A percentile compares a stretch with the other conserved stretches of the same genome.
Evolutionary conservation across 2,888 invertebrate species (phyloP).

Genomic region (Pseudanteris insignis): DNA sequence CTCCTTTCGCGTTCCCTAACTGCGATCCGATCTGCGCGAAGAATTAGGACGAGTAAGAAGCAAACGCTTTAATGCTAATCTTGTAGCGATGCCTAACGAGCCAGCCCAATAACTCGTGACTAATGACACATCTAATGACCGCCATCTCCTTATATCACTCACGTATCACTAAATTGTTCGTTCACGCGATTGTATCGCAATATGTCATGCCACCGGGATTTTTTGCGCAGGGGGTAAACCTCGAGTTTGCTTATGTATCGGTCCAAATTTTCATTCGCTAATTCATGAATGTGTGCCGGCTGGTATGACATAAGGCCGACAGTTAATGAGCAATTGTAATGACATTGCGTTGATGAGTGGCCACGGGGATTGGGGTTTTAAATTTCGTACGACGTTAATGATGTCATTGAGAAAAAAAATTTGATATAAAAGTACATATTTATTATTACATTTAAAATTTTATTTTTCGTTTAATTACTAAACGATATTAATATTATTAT

Average conservation of each 20-base stretch:
- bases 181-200: constrained; percentile 11
- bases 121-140: constrained; percentile 49
- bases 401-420: too few relatives aligned
- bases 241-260: too few relatives aligned
- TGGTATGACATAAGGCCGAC: too few relatives aligned
- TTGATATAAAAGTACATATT: too few relatives aligned
- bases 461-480: too few relatives aligned
- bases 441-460: too few relatives aligned
- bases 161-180: constrained; percentile 10
- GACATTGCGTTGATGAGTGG: too few relatives aligned
- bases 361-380: too few relatives aligned
- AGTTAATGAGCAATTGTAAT: too few relatives aligned
- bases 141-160: constrained; percentile 4
- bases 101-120: constrained; percentile 50
- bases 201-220: constrained; percentile 5
- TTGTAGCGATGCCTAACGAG: constrained; percentile 41
- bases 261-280: neutral
- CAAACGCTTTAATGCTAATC: constrained; percentile 39
- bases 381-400: too few relatives aligned
- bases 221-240: neutral
- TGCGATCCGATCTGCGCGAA: constrained; percentile 36
- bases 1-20: constrained; percentile 51
- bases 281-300: neutral
- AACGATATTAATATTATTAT: too few relatives aligned
- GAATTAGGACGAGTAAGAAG: constrained; percentile 22